phyloP scores from a whole-genome alignment of 1,140 invertebrate species.

The Cardiocondyla obscurior region DNA sequence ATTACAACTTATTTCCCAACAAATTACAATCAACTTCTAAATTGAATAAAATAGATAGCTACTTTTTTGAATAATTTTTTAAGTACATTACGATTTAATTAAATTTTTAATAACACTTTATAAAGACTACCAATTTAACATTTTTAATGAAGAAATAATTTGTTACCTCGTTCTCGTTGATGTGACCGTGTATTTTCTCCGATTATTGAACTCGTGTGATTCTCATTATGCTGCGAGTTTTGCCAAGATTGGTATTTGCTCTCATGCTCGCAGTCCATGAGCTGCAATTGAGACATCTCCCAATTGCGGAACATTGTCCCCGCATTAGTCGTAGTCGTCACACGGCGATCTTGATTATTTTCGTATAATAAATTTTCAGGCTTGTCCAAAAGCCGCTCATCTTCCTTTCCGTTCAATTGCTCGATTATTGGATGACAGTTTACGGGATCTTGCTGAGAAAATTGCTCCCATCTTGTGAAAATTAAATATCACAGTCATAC shows the following conservation, averaged over 20 bases:
- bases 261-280: slow-evolving; percentile 36
- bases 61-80: background rate
- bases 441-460: slow-evolving; percentile 34
- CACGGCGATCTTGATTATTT: slow-evolving; percentile 46
- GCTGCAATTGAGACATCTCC: slow-evolving; percentile 61
- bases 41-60: background rate
- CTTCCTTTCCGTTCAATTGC: background rate
- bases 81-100: background rate
- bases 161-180: slow-evolving; percentile 62
- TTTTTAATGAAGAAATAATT: background rate
- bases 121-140: background rate
- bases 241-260: slow-evolving; percentile 56
- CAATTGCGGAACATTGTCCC: slow-evolving; percentile 61
- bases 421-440: slow-evolving; percentile 9
- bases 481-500: background rate
- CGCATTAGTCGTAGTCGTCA: slow-evolving; percentile 25
- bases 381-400: background rate
- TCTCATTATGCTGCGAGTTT: slow-evolving; percentile 10
- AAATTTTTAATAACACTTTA: background rate
- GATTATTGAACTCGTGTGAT: background rate
- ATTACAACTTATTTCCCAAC: background rate
- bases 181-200: slow-evolving; percentile 36
- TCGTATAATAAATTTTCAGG: slow-evolving; percentile 24
- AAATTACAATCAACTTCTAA: background rate
- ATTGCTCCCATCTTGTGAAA: slow-evolving; percentile 61